Conservation (phyloP, 2,888 invertebrate genomes). For the Drosophila seclusa region DNA sequence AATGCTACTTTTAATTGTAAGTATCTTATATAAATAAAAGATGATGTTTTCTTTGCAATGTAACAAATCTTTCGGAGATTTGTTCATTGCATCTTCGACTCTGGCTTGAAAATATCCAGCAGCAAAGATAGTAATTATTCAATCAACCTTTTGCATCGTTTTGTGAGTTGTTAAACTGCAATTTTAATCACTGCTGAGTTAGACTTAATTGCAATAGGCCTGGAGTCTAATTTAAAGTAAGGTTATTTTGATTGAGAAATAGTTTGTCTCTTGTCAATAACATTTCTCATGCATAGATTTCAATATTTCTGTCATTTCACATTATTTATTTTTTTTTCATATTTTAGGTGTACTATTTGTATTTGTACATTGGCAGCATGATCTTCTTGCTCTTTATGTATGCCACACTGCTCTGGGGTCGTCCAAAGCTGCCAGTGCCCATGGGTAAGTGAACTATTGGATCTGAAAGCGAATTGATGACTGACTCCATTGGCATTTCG, state of each 20-base stretch:
- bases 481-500: not conserved
- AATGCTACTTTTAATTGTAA: not conserved
- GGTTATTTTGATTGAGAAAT: not conserved
- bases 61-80: not conserved
- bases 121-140: not conserved
- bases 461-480: not conserved
- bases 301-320: not conserved
- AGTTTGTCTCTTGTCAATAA: not conserved
- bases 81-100: not conserved
- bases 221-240: not conserved
- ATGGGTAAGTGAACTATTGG: conserved; percentile 85
- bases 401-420: conserved; percentile 90
- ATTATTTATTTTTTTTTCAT: not conserved
- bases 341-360: conserved; percentile 92
- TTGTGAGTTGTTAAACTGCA: not conserved
- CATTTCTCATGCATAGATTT: not conserved
- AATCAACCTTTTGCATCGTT: not conserved
- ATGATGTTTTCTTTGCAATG: not conserved
- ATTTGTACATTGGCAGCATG: conserved; percentile 94
- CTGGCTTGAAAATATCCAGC: not conserved
- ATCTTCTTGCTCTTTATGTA: conserved; percentile 94
- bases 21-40: not conserved
- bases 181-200: not conserved
- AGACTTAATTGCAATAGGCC: not conserved
- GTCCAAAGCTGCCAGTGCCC: conserved; percentile 86